Base-by-base conservation (phyloP, 2,888 invertebrate genomes). In the Callimorpha dominula region DNA sequence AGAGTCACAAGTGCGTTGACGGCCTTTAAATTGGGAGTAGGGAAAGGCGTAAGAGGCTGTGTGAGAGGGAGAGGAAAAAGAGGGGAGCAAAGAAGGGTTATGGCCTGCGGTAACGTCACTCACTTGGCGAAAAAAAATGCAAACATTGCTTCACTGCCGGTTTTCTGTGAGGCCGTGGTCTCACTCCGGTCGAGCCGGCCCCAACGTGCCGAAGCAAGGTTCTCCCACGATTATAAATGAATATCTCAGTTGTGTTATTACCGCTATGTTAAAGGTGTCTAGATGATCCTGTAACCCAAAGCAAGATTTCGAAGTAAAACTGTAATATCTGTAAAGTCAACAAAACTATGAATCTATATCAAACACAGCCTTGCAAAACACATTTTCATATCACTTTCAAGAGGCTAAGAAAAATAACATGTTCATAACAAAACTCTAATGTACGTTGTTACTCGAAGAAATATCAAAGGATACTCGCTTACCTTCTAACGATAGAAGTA, bases 351-450 rank as follows among this genome's bases (percentile, higher is more conserved):
- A 52, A 43, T 8, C 52, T n/a, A 60, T 4, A 40, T 14, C n/a
- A 49, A 49, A 64, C 8, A n/a, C n/a, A 52, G 42, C 15, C 52
- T 64, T 43, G 20, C 4, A 4, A 20, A 12, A 17, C 8, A 50
- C 14, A 11, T n/a, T 63, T 69, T 42, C 17, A 31, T 40, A 64
- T 52, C 42, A 52, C 5, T 40, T 42, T 57, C 65, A 67, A 62
- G 46, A 43, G 17, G 60, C 43, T 63, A 67, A 67, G 62, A 68
- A 67, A 57, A 68, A 67, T 50, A 71, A 60, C 50, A 52, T 67
- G 54, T 71, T 71, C 66, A 71, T 67, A 71, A 67, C 66, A 67
- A 71, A 71, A 63, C 50, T 67, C 52, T 50, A 52, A 72, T 54
- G 43, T 72, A 52, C 46, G 68, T 68, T 63, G 43, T 67, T 72